A percentile compares a stretch with the other conserved stretches of the same genome.
Conservation (phyloP, 2,797 vertebrate genomes). For the Gymnopithys bicolor region DNA sequence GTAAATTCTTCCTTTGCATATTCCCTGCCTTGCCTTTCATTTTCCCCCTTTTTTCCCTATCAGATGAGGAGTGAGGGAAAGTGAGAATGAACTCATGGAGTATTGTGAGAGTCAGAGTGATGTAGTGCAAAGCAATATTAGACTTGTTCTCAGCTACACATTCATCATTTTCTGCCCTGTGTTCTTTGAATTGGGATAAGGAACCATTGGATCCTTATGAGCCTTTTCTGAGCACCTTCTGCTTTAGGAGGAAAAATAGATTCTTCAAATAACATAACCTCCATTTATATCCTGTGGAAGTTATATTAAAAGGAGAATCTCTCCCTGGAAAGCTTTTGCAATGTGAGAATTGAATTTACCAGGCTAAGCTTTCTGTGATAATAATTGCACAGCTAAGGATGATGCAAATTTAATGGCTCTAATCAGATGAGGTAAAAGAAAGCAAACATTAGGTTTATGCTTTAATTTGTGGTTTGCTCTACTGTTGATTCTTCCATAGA, state of each 20-base stretch:
- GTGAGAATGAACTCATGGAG: not conserved
- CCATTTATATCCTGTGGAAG: not conserved
- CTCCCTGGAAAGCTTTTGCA: slow-evolving; percentile 26
- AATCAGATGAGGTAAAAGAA: slow-evolving; percentile 62
- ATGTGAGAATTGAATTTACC: slow-evolving; percentile 50
- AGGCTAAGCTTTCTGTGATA: not conserved
- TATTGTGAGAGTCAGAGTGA: not conserved
- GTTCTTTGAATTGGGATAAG: not conserved
- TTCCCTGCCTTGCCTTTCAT: not conserved
- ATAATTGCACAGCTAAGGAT: slow-evolving; percentile 55
- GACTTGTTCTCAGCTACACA: not conserved
- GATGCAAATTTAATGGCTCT: slow-evolving; percentile 64
- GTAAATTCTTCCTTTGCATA: not conserved
- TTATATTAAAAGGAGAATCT: slow-evolving; percentile 13
- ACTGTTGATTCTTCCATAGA: not conserved
- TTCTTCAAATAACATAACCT: not conserved
- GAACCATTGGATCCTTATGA: not conserved
- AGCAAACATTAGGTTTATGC: slow-evolving; percentile 52
- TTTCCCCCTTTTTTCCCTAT: accelerated
- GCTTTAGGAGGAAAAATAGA: slow-evolving; percentile 11
- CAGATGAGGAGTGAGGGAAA: not conserved
- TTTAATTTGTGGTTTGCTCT: slow-evolving; percentile 42
- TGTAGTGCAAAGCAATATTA: not conserved
- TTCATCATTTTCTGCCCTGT: not conserved
- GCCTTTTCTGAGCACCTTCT: not conserved